Evolutionary conservation across 2,888 invertebrate species (phyloP).

Genomic region (Atethmia centrago): DNA sequence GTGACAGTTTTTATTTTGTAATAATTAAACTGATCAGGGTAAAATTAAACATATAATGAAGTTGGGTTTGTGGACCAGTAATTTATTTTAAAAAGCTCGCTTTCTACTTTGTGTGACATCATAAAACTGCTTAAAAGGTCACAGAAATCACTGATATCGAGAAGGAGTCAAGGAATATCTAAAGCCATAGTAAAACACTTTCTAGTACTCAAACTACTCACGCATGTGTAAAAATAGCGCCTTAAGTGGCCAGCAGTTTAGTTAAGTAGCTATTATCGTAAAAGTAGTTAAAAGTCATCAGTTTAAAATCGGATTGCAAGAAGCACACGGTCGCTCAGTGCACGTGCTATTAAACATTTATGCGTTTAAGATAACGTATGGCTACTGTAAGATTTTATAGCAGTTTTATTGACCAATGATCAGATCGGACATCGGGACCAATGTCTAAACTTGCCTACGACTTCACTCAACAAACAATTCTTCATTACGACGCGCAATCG

Average conservation of each 20-base stretch:
- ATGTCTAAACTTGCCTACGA: slow-evolving; percentile 75
- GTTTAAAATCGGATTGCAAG: slow-evolving; percentile 86
- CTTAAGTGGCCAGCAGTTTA: slow-evolving; percentile 80
- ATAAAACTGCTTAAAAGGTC: not conserved
- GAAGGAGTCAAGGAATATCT: not conserved
- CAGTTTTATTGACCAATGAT: slow-evolving; percentile 85
- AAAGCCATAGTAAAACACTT: slow-evolving; percentile 45
- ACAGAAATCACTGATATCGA: not conserved
- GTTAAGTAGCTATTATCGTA: slow-evolving; percentile 86
- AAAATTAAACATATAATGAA: not conserved
- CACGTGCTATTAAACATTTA: slow-evolving; percentile 87
- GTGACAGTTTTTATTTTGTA: not conserved
- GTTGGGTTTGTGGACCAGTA: not conserved
- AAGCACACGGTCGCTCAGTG: slow-evolving; percentile 78
- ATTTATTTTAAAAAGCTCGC: not conserved
- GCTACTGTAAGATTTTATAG: slow-evolving; percentile 84
- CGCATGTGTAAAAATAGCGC: slow-evolving; percentile 70
- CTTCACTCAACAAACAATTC: slow-evolving; percentile 80
- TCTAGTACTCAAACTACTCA: slow-evolving; percentile 44
- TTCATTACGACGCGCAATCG: slow-evolving; percentile 54
- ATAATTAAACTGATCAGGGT: not conserved
- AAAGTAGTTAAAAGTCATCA: slow-evolving; percentile 85
- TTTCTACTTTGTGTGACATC: not conserved
- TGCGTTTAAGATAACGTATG: slow-evolving; percentile 85
- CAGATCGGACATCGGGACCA: slow-evolving; percentile 79